Percentiles rank a stretch among this genome's conserved stretches.
These are phyloP conservation scores for Globia sparganii DNA, from an alignment of 2,888 invertebrate genomes.

Conservation along the genomic window DNA sequence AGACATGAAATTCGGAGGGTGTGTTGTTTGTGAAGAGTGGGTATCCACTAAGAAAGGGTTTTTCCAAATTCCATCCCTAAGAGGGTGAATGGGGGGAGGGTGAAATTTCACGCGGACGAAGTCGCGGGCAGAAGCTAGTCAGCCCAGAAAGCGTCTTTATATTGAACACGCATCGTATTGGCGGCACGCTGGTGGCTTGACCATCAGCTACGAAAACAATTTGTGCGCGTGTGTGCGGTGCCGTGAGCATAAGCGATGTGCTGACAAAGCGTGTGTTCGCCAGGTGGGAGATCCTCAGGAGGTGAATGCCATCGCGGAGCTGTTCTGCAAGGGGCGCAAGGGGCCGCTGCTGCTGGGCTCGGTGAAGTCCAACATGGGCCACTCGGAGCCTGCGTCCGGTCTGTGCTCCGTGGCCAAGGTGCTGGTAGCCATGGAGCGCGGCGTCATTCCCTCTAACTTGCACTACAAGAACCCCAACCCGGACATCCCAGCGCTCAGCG, in stretches of 20 bases:
- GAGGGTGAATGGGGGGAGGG: no score
- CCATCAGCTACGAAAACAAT: not conserved
- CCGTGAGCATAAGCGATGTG: not conserved
- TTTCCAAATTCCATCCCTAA: no score
- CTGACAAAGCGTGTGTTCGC: not conserved
- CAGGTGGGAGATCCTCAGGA: slow-evolving; percentile 99
- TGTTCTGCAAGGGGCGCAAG: slow-evolving; percentile 95
- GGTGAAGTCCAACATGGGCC: slow-evolving; percentile 99
- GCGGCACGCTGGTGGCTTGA: not conserved
- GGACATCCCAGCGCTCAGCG: slow-evolving; percentile 96
- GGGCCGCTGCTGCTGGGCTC: slow-evolving; percentile 97
- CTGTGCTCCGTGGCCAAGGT: slow-evolving; percentile 97
- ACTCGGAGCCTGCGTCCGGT: slow-evolving; percentile 98
- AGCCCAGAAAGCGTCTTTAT: not conserved
- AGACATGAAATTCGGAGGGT: no score
- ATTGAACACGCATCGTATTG: not conserved
- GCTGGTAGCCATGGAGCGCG: slow-evolving; percentile 97
- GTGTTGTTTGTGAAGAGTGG: no score
- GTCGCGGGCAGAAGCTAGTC: no score
- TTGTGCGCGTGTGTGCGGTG: not conserved
- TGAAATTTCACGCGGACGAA: no score
- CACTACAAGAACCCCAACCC: slow-evolving; percentile 96
- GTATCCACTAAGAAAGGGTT: no score
- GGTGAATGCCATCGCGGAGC: slow-evolving; percentile 97
- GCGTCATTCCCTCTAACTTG: slow-evolving; percentile 97